phyloP scores from a whole-genome alignment of 2,888 invertebrate genomes.

The Parnassius orleans region DNA sequence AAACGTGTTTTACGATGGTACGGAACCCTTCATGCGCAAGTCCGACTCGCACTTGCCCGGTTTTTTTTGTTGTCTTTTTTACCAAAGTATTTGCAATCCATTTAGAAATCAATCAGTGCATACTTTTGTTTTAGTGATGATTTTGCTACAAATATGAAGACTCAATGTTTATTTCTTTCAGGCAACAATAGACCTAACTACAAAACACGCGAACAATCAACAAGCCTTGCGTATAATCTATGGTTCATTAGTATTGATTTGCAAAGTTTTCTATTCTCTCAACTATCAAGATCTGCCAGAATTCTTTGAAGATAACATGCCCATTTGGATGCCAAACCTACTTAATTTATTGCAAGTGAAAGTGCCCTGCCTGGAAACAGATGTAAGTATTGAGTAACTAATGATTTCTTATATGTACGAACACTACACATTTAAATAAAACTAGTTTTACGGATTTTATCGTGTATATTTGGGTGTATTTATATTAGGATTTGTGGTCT shows the following conservation, averaged over 20 bases:
- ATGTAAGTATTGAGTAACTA: conserved; percentile 49
- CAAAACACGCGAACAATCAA: conserved; percentile 88
- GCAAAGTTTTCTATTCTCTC: conserved; percentile 97
- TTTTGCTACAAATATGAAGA: too few relatives aligned
- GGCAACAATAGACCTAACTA: conserved; percentile 91
- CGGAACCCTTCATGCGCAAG: too few relatives aligned
- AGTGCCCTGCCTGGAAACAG: conserved; percentile 87
- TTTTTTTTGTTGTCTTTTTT: too few relatives aligned
- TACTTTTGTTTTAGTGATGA: too few relatives aligned
- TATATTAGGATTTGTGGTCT: background rate
- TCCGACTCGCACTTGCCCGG: too few relatives aligned
- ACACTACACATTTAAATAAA: too few relatives aligned
- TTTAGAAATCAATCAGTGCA: too few relatives aligned
- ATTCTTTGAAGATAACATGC: conserved; percentile 99
- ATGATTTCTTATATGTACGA: too few relatives aligned
- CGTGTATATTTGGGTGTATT: background rate
- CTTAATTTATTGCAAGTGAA: conserved; percentile 89
- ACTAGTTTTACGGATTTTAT: too few relatives aligned
- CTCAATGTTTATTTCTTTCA: conserved; percentile 47
- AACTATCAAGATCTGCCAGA: conserved; percentile 99
- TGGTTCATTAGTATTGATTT: conserved; percentile 91
- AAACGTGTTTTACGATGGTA: too few relatives aligned
- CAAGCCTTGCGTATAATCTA: conserved; percentile 93
- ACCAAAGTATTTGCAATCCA: too few relatives aligned
- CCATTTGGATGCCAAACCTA: conserved; percentile 96